Evolutionary conservation across 2,797 vertebrate species (phyloP), one percentile per base, ranked within the genome.

Genomic region (Valencia hispanica): DNA sequence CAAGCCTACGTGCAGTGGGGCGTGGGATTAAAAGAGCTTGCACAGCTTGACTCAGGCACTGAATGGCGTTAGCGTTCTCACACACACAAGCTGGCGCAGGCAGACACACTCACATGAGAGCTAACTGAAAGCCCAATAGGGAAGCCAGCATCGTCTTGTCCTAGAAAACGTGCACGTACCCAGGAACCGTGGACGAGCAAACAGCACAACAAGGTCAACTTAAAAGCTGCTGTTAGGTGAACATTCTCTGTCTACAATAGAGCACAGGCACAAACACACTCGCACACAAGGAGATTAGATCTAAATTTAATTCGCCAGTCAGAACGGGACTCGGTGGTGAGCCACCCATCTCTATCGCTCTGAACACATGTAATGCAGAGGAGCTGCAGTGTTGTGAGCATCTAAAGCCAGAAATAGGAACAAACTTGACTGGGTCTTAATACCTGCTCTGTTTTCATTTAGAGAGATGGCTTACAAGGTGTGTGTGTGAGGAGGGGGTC

Each of bases 1-100:
- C 96, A 97, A 97, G 95, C 93, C 94, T 95, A 95, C 94, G 93
- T 96, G 95, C 95, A 96, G 95, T 94, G 96, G 96, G 96, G 95
- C 96, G 96, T 93, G 92, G 96, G 96, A 97, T 97, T 97, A 97
- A 96, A 95, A 91, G 95, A 95, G 96, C 95, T 92, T 91, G 95
- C 95, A 92, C 93, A 94, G 96, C 96, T 95, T 93, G 95, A 96
- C 94, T 96, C 94, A 85, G 93, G 91, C 95, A 91, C 93, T 39
- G 92, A 95, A 93, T 88, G 94, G 94, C 93, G 94, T 94, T 95
- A 93, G 94, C 85, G 63, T 12, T 89, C 73, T 71, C 77, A 65
- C 70, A 68, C 78, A 72, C 77, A 75, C 76, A 72, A 74, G 78
- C 47, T 72, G 32, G 73, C 72, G 78, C 75, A 72, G 78, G 68